These are phyloP conservation scores for Phaethornis superciliosus DNA, from an alignment of 2,113 vertebrate species.

Conservation along the genomic window DNA sequence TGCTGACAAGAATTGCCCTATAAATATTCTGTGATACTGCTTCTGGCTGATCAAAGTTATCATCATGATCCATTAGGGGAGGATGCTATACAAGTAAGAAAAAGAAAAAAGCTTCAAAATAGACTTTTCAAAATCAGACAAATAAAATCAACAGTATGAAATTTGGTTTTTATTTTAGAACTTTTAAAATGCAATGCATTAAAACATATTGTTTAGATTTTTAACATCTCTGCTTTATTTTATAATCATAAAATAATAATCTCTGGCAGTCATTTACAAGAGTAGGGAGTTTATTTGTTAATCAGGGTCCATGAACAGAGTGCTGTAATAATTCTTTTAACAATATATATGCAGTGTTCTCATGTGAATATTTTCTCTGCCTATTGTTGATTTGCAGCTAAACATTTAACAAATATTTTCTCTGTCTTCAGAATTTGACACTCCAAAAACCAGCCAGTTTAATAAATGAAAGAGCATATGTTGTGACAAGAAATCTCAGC, in stretches of 20 bases:
- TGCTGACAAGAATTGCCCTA: background rate
- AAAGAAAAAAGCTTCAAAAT: background rate
- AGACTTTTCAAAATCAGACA: background rate
- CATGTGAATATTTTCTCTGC: background rate
- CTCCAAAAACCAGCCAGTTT: background rate
- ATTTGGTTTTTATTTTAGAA: constrained; percentile 31
- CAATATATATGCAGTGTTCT: background rate
- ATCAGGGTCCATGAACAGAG: background rate
- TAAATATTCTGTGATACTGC: background rate
- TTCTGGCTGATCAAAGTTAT: background rate
- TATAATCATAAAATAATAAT: background rate
- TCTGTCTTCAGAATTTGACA: background rate
- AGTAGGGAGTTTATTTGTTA: background rate
- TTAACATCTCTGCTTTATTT: background rate
- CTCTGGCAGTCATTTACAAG: background rate
- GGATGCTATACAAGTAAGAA: too few species aligned
- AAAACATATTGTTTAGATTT: background rate
- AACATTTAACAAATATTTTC: background rate
- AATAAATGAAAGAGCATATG: background rate
- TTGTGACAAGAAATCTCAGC: background rate
- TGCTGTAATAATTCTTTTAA: background rate
- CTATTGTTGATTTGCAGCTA: background rate
- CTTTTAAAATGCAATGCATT: background rate
- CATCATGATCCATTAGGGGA: background rate
- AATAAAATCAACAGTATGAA: background rate